phyloP scores from a whole-genome alignment of 2,888 invertebrate species.

The Mimas tiliae region DNA sequence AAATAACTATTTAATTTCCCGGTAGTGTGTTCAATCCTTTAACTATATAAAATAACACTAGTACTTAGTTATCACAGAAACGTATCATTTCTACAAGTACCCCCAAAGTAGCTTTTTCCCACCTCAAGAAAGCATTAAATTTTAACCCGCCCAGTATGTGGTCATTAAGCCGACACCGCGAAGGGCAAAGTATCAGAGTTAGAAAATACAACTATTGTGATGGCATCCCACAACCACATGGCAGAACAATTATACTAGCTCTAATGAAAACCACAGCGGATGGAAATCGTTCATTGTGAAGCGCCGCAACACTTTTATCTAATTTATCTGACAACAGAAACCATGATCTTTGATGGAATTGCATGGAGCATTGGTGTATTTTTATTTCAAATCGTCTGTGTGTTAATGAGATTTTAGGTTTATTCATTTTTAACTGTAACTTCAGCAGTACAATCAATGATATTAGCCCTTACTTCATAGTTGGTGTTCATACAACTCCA shows the following conservation, averaged over 20 bases:
- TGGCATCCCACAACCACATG: conserved; percentile 74
- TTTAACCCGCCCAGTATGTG: not conserved
- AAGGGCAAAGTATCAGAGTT: conserved; percentile 65
- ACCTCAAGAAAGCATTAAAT: not conserved
- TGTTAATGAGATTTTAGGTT: no score
- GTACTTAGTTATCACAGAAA: no score
- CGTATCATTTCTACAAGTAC: not conserved
- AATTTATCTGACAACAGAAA: conserved; percentile 2
- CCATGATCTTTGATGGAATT: not conserved
- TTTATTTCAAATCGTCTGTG: no score
- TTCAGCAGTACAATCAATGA: no score
- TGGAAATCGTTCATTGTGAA: conserved; percentile 28
- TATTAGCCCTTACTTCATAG: no score
- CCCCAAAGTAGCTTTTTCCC: not conserved
- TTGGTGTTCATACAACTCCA: no score
- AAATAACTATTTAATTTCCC: no score
- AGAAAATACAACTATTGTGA: conserved; percentile 74
- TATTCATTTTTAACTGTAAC: no score
- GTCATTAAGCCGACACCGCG: conserved; percentile 50
- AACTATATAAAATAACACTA: no score
- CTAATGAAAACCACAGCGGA: conserved; percentile 68
- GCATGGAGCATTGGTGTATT: not conserved
- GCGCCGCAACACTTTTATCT: conserved; percentile 16
- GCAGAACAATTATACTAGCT: conserved; percentile 71
- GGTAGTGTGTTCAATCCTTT: no score